Evolutionary conservation across 2,113 vertebrate genomes (phyloP), one percentile per base, ranked within the genome.

Genomic region (Fulica atra): DNA sequence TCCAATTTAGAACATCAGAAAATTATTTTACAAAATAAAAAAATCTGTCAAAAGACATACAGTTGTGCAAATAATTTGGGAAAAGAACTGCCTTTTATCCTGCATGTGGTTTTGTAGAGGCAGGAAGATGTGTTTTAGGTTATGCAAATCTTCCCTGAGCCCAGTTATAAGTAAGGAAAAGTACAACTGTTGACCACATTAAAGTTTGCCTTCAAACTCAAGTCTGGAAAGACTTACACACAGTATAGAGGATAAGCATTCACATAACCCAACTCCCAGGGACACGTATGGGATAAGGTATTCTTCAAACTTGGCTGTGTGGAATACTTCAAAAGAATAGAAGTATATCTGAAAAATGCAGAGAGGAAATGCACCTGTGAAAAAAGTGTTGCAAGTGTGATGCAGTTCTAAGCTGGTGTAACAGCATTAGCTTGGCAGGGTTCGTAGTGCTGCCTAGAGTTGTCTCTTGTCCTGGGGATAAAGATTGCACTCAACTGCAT

Each of bases 241-340:
- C 40, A 82, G 17, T 26, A 98, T 38, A 33, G 98, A 98, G 35
- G 98, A 97, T n/a, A 77, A 42, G 23, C 98, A 57, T 93, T 99
- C 99, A 96, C 98, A 99, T 35, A 98, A 48, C 3, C 99, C 98
- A 16, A 98, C 97, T 73, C 99, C 99, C 77, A 99, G 50, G 21
- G 98, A 97, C 20, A 96, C 44, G 0, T 99, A 99, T 16, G 96
- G 96, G 82, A 99, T 96, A 66, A 98, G 96, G 36, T 98, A 51
- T 36, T 98, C 93, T 42, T 97, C 97, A 88, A 99, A 98, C 73
- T 97, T 98, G 35, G 98, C 98, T 8, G 97, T 98, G 51, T 90
- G 97, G 91, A 99, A 98, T 76, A 99, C 98, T 42, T 99, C 99
- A 77, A 97, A 98, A 20, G 98, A 98, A 73, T 99, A 99, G 94